phyloP scores from a whole-genome alignment of 2,888 invertebrate species.

The Raillietiella orientalis region DNA sequence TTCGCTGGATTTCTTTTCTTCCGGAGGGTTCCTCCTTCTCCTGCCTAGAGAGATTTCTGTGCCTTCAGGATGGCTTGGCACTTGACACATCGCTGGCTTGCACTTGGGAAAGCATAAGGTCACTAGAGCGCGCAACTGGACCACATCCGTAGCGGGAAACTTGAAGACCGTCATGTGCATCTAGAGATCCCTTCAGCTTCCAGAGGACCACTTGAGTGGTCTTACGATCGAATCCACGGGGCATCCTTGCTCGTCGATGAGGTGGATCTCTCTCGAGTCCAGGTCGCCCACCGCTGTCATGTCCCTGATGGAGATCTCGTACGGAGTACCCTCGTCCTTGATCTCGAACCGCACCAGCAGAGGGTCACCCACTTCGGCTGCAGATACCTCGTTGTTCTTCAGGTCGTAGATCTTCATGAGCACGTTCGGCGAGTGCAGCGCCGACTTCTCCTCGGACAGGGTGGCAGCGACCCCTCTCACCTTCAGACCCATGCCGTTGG shows the following conservation, averaged over 20 bases:
- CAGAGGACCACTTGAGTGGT: too few species aligned
- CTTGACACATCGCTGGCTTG: slow-evolving; percentile 11
- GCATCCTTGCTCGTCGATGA: slow-evolving; percentile 67
- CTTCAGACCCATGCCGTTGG: slow-evolving; percentile 39
- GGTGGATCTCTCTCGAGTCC: slow-evolving; percentile 63
- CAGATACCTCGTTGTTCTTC: slow-evolving; percentile 46
- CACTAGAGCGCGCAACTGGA: slow-evolving; percentile 13
- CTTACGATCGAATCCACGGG: slow-evolving; percentile 63
- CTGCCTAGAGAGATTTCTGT: slow-evolving; percentile 10
- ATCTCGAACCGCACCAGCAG: slow-evolving; percentile 69
- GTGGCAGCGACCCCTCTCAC: slow-evolving; percentile 57
- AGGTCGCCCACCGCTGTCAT: slow-evolving; percentile 78
- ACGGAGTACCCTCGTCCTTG: slow-evolving; percentile 64
- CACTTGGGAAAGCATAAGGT: slow-evolving; percentile 13
- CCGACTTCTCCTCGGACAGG: slow-evolving; percentile 44
- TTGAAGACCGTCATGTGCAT: slow-evolving; percentile 13
- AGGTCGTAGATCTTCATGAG: slow-evolving; percentile 36
- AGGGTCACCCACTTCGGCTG: slow-evolving; percentile 74
- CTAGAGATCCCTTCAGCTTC: too few species aligned
- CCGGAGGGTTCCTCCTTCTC: slow-evolving; percentile 6
- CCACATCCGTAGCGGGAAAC: slow-evolving; percentile 14
- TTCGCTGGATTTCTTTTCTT: slow-evolving; percentile 7
- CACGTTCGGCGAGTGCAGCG: slow-evolving; percentile 76
- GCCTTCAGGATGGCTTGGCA: slow-evolving; percentile 11
- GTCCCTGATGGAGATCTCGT: slow-evolving; percentile 79